Percentiles rank a stretch among this genome's conserved stretches.
Evolutionary conservation across 2,888 invertebrate species (phyloP).

Genomic region (Idaea dimidiata): DNA sequence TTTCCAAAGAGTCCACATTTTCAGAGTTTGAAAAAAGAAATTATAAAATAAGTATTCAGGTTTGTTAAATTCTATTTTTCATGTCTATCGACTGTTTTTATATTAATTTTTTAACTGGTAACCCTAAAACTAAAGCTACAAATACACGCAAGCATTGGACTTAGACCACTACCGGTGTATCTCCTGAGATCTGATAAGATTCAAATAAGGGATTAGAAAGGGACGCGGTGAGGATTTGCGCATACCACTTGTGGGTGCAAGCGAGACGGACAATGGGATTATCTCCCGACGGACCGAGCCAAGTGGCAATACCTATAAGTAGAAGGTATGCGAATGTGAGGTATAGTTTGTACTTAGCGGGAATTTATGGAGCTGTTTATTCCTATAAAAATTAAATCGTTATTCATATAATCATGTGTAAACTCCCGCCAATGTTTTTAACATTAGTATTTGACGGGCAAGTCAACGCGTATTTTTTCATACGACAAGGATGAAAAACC

Average conservation of each 20-base stretch:
- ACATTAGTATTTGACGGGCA: no score
- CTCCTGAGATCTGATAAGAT: conserved; percentile 81
- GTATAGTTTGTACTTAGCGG: conserved; percentile 19
- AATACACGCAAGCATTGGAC: conserved; percentile 63
- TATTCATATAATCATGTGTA: no score
- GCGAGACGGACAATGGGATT: conserved; percentile 66
- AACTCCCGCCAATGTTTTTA: no score
- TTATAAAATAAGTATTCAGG: no score
- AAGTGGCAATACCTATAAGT: conserved; percentile 52
- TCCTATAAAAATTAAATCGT: not conserved
- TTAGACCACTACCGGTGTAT: conserved; percentile 71
- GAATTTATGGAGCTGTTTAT: not conserved
- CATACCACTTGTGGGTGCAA: conserved; percentile 52
- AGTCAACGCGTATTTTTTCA: no score
- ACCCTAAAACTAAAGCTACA: conserved; percentile 59
- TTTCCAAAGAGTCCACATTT: no score
- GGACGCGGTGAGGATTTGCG: conserved; percentile 72
- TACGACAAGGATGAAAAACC: no score
- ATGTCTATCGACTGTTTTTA: not conserved
- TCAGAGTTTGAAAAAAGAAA: no score
- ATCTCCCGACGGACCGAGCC: conserved; percentile 70
- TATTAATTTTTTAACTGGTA: conserved; percentile 31
- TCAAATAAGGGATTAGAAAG: conserved; percentile 81
- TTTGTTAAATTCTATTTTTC: not conserved
- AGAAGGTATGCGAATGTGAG: conserved; percentile 31